Evolutionary conservation across 1,140 invertebrate species (phyloP), one percentile per base, ranked within the genome.

Genomic region (Trichoplusia ni): DNA sequence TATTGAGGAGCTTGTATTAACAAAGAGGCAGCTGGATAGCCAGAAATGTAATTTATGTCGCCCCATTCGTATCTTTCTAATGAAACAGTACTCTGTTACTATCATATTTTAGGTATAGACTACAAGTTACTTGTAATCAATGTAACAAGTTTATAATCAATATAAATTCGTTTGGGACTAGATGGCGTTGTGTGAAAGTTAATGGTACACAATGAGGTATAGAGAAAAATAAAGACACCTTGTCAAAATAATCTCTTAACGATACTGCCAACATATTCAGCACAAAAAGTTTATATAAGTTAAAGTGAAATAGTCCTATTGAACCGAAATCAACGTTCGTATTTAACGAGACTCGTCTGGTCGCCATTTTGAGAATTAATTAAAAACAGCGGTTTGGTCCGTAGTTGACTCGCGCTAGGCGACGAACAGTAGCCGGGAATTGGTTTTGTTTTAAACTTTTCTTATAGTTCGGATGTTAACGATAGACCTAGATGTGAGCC

Each of bases 301-400:
- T n/a, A n/a, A 27, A 27, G 21, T 5, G 1, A 11, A 18, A 4
- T 13, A 37, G 40, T 46, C 9, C n/a, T 5, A 46, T 46, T 46
- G 46, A 61, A 67, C 46, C 61, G 53, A 61, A 67, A 67, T 67
- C 56, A 67, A 60, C 49, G 58, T 61, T 53, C 58, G 3, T 35
- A n/a, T 37, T 64, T 54, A 61, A 67, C 54, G 47, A 61, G 37
- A 2, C 23, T 23, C 25, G 59, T 47, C 44, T 11, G 49, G 37
- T 49, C 35, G 35, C 53, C 61, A 69, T 60, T 60, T 60, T 61
- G 49, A 2, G 19, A 68, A 63, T 64, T 68, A 68, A 68, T 68
- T 68, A 68, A 63, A 68, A 63, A 63, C 29, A 38, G 59, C 25
- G 42, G 66, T 59, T 51, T 51, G n/a, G n/a, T 16, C 44, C 18